A percentile compares a stretch with the other conserved stretches of the same genome.
Evolutionary conservation across 2,113 vertebrate species (phyloP).

Genomic region (Neodontobutis hainanensis): DNA sequence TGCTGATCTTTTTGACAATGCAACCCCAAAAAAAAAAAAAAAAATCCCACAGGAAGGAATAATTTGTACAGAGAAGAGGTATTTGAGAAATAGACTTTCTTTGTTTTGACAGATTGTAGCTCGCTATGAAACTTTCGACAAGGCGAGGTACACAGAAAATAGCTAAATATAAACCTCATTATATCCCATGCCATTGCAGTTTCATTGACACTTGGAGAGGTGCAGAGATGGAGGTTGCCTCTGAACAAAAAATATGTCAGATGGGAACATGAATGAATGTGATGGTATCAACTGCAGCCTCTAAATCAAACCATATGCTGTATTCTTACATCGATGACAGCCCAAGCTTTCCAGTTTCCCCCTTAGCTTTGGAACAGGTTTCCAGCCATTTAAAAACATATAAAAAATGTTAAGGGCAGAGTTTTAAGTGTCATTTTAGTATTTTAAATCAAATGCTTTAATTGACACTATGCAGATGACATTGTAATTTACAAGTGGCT

Average conservation of each 20-base stretch:
- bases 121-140: constrained; percentile 46
- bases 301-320: constrained; percentile 50
- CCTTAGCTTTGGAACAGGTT: not conserved
- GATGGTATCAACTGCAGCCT: constrained; percentile 42
- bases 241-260: constrained; percentile 59
- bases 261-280: constrained; percentile 58
- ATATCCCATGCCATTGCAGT: constrained; percentile 44
- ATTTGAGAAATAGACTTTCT: constrained; percentile 52
- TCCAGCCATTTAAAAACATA: not conserved
- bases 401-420: not conserved
- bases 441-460: too few species aligned
- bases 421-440: not conserved
- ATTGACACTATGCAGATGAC: constrained; percentile 1
- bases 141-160: constrained; percentile 46
- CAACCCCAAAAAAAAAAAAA: constrained; percentile 2
- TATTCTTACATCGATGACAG: constrained; percentile 34
- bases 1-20: not conserved
- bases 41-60: constrained; percentile 29
- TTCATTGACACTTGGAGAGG: constrained; percentile 64
- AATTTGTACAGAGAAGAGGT: constrained; percentile 43
- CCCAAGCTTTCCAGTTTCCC: constrained; percentile 9
- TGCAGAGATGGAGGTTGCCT: constrained; percentile 50
- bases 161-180: constrained; percentile 74
- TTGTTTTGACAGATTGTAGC: constrained; percentile 68
- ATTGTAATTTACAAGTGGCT: constrained; percentile 10